Conservation (phyloP, 2,888 invertebrate genomes). For the Arge pagana region DNA sequence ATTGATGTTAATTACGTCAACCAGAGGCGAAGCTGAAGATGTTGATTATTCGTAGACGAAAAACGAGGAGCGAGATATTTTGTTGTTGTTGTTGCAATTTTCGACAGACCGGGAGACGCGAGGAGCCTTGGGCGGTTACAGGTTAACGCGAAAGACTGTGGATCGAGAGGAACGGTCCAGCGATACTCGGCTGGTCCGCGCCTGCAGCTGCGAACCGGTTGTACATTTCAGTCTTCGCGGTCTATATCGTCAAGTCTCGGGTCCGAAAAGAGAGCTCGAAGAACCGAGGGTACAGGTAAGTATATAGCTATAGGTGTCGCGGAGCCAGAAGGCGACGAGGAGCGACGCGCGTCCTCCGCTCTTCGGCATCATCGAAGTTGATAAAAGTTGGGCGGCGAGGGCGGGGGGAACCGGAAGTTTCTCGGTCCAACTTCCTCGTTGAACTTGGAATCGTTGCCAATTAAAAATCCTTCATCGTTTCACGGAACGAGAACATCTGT, state of each 20-base stretch:
- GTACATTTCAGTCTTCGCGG: conserved; percentile 50
- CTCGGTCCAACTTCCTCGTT: too few species aligned
- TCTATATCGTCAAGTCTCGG: conserved; percentile 34
- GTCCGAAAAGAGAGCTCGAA: conserved; percentile 41
- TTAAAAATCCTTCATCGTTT: too few species aligned
- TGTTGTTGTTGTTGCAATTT: too few species aligned
- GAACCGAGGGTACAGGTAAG: conserved; percentile 8
- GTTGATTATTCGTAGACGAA: not conserved
- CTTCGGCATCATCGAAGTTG: not conserved
- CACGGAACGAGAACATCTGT: too few species aligned
- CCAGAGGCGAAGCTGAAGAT: not conserved
- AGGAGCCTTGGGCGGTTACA: conserved; percentile 18
- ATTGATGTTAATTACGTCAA: not conserved
- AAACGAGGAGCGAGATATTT: not conserved
- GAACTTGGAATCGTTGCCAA: too few species aligned
- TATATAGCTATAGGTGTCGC: conserved; percentile 17
- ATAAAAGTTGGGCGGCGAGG: too few species aligned
- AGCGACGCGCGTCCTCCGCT: not conserved
- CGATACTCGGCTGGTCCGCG: conserved; percentile 32
- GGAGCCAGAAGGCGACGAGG: conserved; percentile 9
- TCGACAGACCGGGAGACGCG: too few species aligned
- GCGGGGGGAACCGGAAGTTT: too few species aligned
- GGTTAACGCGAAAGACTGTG: conserved; percentile 16
- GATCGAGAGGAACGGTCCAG: conserved; percentile 25
- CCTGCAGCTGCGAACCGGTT: conserved; percentile 57